Evolutionary conservation across 2,888 invertebrate genomes (phyloP), one percentile per base, ranked within the genome.

Genomic region (Tipula lateralis): DNA sequence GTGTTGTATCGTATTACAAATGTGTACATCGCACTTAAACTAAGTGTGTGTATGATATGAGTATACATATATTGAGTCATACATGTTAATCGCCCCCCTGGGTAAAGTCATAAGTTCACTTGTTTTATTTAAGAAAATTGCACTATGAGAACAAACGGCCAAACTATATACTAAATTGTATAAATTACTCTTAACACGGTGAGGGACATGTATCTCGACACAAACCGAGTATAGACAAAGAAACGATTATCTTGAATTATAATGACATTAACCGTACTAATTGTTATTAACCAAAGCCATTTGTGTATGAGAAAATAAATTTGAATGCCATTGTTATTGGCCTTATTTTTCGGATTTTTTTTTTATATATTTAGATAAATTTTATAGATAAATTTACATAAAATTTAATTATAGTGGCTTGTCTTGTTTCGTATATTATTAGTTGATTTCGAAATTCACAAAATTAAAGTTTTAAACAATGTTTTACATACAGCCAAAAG

Each of bases 161-260:
- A 66, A 66, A 66, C 9, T 24, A 66, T 24, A 24, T 66, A 66
- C 9, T 24, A 66, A 66, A 24, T 66, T 66, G 66, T 66, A 24
- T 24, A 24, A 66, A 66, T 3, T 44, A 44, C 24, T 19, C 66
- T 7, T 9, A 66, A 24, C 66, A 66, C 66, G 24, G 66, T 66
- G 66, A 66, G 66, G 66, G 66, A 66, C 66, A 66, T 66, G 19
- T 66, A 66, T 66, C 24, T 66, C 2, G 2, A 16, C 24, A 66
- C 16, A 44, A 5, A 44, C 44, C n/a, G n/a, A 19, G 44, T 24
- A 9, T 12, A 66, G 66, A 66, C 66, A 66, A 66, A 66, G 66
- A 66, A 66, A 66, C 66, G 66, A 66, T 66, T 66, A 66, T 66
- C 66, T 66, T 66, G 66, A 66, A 66, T 66, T 66, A 66, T 66